Conservation (phyloP, 2,888 invertebrate species). For the Drosophila merina region DNA sequence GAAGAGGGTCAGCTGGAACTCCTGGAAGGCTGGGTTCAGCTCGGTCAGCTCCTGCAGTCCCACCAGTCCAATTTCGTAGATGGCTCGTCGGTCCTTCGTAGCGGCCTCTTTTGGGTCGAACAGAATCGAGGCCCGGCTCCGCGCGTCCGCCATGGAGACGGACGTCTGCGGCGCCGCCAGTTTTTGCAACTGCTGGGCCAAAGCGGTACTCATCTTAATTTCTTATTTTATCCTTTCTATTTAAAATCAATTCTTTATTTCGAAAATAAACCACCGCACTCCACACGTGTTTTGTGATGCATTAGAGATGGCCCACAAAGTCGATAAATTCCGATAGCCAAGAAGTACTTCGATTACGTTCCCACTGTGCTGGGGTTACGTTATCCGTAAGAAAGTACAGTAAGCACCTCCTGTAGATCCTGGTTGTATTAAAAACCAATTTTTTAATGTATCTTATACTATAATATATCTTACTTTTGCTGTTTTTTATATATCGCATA, state of each 20-base stretch:
- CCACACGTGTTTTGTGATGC: constrained; percentile 57
- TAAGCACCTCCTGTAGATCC: not conserved
- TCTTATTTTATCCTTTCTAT: not conserved
- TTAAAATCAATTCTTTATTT: not conserved
- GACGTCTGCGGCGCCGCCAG: constrained; percentile 92
- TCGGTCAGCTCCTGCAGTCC: constrained; percentile 93
- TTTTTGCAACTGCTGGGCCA: constrained; percentile 91
- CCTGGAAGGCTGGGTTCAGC: constrained; percentile 89
- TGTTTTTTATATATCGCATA: constrained; percentile 26
- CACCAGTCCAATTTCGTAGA: constrained; percentile 93
- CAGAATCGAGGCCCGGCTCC: constrained; percentile 91
- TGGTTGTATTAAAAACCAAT: too few species aligned
- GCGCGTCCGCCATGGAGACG: constrained; percentile 87
- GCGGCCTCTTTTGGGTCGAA: constrained; percentile 96
- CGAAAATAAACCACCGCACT: constrained; percentile 24
- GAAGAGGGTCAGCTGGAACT: constrained; percentile 91
- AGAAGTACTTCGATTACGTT: not conserved
- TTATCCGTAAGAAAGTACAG: not conserved
- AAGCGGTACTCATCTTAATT: constrained; percentile 87
- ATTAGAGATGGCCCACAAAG: not conserved
- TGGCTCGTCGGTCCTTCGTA: constrained; percentile 91
- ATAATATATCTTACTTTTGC: constrained; percentile 2
- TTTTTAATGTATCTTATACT: not conserved
- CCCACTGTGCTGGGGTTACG: not conserved
- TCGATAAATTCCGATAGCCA: not conserved